These are phyloP conservation scores for Blastobasis adustella DNA, from an alignment of 2,888 invertebrate species.

Conservation along the genomic window DNA sequence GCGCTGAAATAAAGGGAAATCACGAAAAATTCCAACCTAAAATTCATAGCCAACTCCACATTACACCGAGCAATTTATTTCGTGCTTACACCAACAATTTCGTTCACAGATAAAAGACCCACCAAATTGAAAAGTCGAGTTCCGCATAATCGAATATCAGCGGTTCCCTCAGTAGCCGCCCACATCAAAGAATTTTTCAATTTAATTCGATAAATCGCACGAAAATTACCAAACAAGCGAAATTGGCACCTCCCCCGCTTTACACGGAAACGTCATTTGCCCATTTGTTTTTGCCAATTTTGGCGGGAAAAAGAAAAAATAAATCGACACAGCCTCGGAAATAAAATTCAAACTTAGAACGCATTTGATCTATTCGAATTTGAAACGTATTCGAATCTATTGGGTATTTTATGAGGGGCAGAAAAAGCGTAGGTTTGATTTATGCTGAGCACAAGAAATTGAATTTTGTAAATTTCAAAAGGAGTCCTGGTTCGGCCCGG, in stretches of 20 bases:
- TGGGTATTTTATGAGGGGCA: slow-evolving; percentile 1
- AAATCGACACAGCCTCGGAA: background rate
- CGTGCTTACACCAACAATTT: slow-evolving; percentile 47
- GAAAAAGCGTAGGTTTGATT: slow-evolving; percentile 24
- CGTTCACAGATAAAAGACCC: slow-evolving; percentile 44
- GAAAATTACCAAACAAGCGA: slow-evolving; percentile 55
- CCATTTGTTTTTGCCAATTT: background rate
- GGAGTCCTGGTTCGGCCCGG: slow-evolving; percentile 31
- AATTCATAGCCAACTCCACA: background rate
- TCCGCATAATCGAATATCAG: slow-evolving; percentile 53
- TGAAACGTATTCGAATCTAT: background rate
- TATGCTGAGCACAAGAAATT: slow-evolving; percentile 45
- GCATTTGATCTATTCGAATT: background rate
- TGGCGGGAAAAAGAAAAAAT: background rate
- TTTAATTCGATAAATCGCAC: slow-evolving; percentile 58
- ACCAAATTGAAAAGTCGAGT: slow-evolving; percentile 66
- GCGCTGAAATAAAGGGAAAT: too few species aligned
- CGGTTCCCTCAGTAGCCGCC: slow-evolving; percentile 44
- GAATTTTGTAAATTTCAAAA: slow-evolving; percentile 51
- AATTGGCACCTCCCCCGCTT: slow-evolving; percentile 41
- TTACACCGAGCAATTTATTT: slow-evolving; percentile 22
- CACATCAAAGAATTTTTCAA: slow-evolving; percentile 59
- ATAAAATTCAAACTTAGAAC: background rate
- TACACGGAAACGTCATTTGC: slow-evolving; percentile 52
- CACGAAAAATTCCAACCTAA: too few species aligned